Percentiles rank a stretch among this genome's conserved stretches.
phyloP scores from a whole-genome alignment of 2,888 invertebrate species.

The Lepidocyrtoides sp. region DNA sequence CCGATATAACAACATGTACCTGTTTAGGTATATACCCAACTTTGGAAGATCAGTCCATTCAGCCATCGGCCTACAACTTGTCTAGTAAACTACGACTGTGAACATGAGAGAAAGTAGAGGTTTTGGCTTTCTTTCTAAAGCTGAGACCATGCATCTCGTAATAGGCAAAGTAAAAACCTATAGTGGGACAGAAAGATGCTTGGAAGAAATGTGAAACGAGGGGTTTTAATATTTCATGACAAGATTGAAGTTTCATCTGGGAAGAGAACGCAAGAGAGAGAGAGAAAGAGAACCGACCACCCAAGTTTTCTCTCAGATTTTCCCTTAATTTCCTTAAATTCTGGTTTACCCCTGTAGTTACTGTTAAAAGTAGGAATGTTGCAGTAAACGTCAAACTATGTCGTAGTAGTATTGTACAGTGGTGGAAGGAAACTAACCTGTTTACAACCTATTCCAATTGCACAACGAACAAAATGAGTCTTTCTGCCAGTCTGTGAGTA shows the following conservation, averaged over 20 bases:
- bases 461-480: slow-evolving; percentile 13
- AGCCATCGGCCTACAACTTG: no score
- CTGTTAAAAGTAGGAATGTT: slow-evolving; percentile 23
- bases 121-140: no score
- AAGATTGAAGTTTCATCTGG: slow-evolving; percentile 68
- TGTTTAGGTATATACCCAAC: background rate
- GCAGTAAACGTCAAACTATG: slow-evolving; percentile 41
- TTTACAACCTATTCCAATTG: slow-evolving; percentile 47
- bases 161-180: no score
- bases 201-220: slow-evolving; percentile 51
- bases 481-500: background rate
- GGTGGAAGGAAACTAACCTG: slow-evolving; percentile 47
- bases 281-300: slow-evolving; percentile 6
- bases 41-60: no score
- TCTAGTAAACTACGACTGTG: no score
- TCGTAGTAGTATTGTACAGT: background rate
- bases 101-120: no score
- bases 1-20: background rate
- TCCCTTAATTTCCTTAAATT: slow-evolving; percentile 68
- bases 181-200: background rate
- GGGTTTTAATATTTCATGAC: slow-evolving; percentile 73
- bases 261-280: background rate
- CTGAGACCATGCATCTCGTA: no score
- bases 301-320: slow-evolving; percentile 66
- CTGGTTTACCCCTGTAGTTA: slow-evolving; percentile 62